Evolutionary conservation across 2,888 invertebrate species (phyloP).

Genomic region (Torymus auratus): DNA sequence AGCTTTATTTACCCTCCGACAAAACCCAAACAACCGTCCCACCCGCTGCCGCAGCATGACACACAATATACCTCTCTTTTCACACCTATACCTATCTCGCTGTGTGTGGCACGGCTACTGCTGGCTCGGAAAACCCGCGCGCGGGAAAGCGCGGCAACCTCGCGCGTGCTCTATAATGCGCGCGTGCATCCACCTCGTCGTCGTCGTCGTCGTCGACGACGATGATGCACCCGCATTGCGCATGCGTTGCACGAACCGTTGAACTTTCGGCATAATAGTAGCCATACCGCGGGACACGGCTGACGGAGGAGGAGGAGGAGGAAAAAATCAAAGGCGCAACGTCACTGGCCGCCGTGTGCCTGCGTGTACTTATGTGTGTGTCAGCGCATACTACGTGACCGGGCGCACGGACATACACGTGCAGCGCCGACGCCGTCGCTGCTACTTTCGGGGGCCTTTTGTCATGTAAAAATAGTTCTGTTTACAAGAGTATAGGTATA

Average conservation of each 20-base stretch:
- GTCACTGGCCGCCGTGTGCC: constrained; percentile 50
- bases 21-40: no score
- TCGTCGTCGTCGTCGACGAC: no score
- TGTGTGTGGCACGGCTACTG: background rate
- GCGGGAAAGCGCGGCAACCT: no score
- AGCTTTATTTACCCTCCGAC: no score
- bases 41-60: no score
- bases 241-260: constrained; percentile 67
- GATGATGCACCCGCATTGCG: constrained; percentile 46
- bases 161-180: background rate
- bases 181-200: background rate
- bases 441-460: no score
- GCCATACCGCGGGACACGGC: background rate
- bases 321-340: constrained; percentile 43
- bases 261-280: constrained; percentile 63
- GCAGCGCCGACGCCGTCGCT: no score
- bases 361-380: background rate
- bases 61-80: no score
- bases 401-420: background rate
- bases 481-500: no score
- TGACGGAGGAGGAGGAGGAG: background rate
- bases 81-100: no score
- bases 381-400: constrained; percentile 27
- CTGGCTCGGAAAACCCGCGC: background rate
- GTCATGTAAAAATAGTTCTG: no score